Base-by-base conservation (phyloP, 2,797 vertebrate species). In the Glyptemys insculpta region DNA sequence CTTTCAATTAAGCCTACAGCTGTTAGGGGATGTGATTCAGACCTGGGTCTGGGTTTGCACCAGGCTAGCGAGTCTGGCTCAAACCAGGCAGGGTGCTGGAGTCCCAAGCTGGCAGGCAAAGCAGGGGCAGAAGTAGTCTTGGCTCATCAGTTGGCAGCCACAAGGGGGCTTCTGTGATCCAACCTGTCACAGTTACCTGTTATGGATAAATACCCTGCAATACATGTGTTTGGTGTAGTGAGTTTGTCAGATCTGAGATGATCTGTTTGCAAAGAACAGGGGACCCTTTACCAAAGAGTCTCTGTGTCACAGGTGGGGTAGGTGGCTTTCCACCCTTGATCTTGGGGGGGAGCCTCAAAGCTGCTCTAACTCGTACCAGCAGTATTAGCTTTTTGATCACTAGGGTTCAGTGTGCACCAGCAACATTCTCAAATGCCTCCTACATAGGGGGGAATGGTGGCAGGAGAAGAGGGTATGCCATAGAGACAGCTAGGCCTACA, bases 341-440 rank as follows among this genome's bases (percentile, higher is more conserved):
- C 79, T 53, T 74, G 52, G 76, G 54, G 54, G 62, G 78, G 56
- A 12, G 72, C 53, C 4, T 62, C 0, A 0, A 47, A 90, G 54
- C 81, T 89, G 29, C 53, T 12, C 1, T 1, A n/a, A 41, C 34
- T 37, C 11, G 4, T 53, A 23, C 50, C 79, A 25, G 12, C 11
- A 65, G n/a, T 0, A 0, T 53, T 4, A 47, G 14, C 3, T 25
- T 25, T 25, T 79, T 25, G 21, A 62, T 62, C 59, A 62, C 59
- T 18, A 81, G 87, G 83, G 25, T 52, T 76, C 31, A 44, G 6
- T 27, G 15, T 3, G 6, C 0, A 2, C 68, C 21, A 56, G 52
- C 81, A 47, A 56, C 34, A 62, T 68, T 68, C 34, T 68, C 16
- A 19, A 68, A 68, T 34, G 34, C 8, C 8, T 18, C 62, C 34